Evolutionary conservation across 2,113 vertebrate species (phyloP).

Genomic region (Genyomyrus donnyi): DNA sequence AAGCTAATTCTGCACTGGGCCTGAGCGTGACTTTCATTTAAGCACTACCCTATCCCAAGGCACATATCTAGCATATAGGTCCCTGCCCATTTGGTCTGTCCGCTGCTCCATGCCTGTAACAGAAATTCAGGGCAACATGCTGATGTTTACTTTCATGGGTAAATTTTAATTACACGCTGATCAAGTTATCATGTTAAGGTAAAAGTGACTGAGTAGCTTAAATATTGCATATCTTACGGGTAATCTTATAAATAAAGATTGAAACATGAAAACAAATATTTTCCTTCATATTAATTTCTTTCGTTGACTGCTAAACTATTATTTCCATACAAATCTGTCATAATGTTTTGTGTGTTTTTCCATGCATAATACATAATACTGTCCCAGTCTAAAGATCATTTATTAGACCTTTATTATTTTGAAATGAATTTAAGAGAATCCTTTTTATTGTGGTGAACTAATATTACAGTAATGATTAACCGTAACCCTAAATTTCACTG

Average conservation of each 20-base stretch:
- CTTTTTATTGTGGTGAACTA: neutral
- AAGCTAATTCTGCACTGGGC: neutral
- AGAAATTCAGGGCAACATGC: neutral
- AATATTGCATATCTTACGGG: neutral
- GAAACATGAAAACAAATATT: neutral
- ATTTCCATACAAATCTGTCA: neutral
- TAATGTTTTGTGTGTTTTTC: neutral
- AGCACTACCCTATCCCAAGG: neutral
- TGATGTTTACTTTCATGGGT: neutral
- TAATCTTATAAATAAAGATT: neutral
- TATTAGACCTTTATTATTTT: neutral
- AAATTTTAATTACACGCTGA: neutral
- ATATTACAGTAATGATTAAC: neutral
- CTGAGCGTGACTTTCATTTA: neutral
- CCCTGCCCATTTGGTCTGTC: neutral
- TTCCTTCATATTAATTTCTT: neutral
- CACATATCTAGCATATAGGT: neutral
- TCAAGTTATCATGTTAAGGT: neutral
- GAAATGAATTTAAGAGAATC: neutral
- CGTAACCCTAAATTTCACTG: neutral
- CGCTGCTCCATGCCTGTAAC: neutral
- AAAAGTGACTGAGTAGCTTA: neutral
- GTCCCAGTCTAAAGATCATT: neutral
- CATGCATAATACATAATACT: neutral
- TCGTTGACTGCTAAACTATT: neutral